These are phyloP conservation scores for Cirrhinus molitorella DNA, from an alignment of 2,797 vertebrate species.

Conservation along the genomic window DNA sequence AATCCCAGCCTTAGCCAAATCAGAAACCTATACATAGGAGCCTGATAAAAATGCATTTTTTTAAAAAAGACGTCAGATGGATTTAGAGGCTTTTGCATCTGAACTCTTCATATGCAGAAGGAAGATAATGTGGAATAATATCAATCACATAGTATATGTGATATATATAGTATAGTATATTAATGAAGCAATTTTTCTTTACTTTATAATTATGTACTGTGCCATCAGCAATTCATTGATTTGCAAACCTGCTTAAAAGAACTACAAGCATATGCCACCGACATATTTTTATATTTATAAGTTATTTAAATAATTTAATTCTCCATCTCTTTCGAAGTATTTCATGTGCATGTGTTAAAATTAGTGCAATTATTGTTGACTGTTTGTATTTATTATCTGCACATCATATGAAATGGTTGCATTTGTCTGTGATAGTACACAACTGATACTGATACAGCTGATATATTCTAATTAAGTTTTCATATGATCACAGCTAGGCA, in stretches of 20 bases:
- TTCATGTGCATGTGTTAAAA: not conserved
- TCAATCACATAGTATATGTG: not conserved
- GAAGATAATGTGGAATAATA: not conserved
- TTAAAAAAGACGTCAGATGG: too few relatives aligned
- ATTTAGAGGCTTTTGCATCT: too few relatives aligned
- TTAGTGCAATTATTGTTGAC: not conserved
- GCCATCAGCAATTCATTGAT: not conserved
- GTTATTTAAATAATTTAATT: constrained; percentile 13
- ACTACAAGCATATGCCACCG: not conserved
- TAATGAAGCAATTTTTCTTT: not conserved
- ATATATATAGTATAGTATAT: too few relatives aligned
- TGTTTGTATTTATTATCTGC: constrained; percentile 21
- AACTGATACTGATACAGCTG: not conserved
- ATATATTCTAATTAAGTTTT: not conserved
- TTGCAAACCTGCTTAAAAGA: constrained; percentile 1
- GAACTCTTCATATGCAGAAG: too few relatives aligned
- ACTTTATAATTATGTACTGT: too few relatives aligned
- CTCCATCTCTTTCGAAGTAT: not conserved
- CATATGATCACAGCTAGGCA: not conserved
- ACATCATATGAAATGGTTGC: not conserved
- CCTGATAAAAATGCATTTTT: too few relatives aligned
- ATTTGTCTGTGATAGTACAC: not conserved
- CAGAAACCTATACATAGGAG: too few relatives aligned
- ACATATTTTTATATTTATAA: constrained; percentile 19
- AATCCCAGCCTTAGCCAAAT: too few relatives aligned